phyloP scores from a whole-genome alignment of 2,888 invertebrate species.

The Polylopha cassiicola region DNA sequence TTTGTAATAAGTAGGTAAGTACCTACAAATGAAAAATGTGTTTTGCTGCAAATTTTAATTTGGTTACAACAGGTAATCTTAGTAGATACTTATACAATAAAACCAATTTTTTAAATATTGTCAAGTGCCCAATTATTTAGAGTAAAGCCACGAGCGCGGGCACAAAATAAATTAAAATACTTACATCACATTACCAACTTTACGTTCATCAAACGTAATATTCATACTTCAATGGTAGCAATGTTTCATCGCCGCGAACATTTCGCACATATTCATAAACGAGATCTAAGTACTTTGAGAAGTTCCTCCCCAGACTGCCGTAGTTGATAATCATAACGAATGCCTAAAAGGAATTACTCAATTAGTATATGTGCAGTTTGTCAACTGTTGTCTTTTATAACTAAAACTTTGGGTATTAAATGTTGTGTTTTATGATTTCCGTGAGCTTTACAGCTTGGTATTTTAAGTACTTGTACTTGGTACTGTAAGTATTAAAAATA shows the following conservation, averaged over 20 bases:
- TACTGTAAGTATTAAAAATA: too few species aligned
- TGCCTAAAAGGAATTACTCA: slow-evolving; percentile 57
- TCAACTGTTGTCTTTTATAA: slow-evolving; percentile 20
- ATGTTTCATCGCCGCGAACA: slow-evolving; percentile 15
- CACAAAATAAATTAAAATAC: slow-evolving; percentile 2
- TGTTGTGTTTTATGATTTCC: slow-evolving; percentile 1
- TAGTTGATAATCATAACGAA: slow-evolving; percentile 59
- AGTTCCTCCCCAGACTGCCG: slow-evolving; percentile 45
- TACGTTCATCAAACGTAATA: slow-evolving; percentile 1
- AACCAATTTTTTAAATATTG: too few species aligned
- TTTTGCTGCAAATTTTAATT: too few species aligned
- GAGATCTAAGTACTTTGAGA: slow-evolving; percentile 48
- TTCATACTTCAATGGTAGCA: background rate
- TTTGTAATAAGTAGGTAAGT: too few species aligned
- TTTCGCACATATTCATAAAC: slow-evolving; percentile 45
- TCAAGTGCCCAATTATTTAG: too few species aligned
- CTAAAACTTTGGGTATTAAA: slow-evolving; percentile 9
- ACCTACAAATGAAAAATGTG: too few species aligned
- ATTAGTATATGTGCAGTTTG: slow-evolving; percentile 44
- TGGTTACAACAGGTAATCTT: too few species aligned
- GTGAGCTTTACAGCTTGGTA: too few species aligned
- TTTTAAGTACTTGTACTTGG: too few species aligned
- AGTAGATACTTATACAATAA: too few species aligned
- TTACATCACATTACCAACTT: too few species aligned
- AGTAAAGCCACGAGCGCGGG: slow-evolving; percentile 4